Conservation (phyloP, 64 coral and sea anemone genomes). For the Actinia tenebrosa region DNA sequence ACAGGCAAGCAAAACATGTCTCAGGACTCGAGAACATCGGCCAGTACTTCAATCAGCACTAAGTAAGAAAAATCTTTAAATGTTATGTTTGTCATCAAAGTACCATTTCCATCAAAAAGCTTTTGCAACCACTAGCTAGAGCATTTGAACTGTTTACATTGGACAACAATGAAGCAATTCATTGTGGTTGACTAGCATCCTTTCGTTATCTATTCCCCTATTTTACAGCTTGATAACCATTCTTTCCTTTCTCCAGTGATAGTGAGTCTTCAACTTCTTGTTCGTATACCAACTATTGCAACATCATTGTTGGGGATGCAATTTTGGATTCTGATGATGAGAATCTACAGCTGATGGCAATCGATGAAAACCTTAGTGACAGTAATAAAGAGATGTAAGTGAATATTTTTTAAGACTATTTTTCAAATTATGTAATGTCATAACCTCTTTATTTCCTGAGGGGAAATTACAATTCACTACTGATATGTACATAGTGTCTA, state of each 20-base stretch:
- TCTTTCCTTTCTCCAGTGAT: background rate
- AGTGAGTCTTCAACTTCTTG: background rate
- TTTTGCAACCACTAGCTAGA: no score
- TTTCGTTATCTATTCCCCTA: background rate
- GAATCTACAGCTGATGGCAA: background rate
- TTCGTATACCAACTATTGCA: slow-evolving; percentile 2
- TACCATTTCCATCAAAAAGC: no score
- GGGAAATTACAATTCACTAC: background rate
- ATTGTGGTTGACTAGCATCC: background rate
- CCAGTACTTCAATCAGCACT: background rate
- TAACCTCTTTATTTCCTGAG: background rate
- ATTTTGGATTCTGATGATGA: background rate
- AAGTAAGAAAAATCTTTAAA: background rate
- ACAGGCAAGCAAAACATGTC: background rate
- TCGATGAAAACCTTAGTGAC: background rate
- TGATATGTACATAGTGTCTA: no score
- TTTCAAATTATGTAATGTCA: background rate
- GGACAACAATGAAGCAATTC: background rate
- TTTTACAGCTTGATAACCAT: slow-evolving; percentile 5
- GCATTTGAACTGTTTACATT: background rate
- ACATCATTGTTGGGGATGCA: background rate
- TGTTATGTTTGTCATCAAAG: background rate
- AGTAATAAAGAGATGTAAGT: background rate
- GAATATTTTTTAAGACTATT: background rate
- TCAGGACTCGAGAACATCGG: background rate